A percentile compares a stretch with the other conserved stretches of the same genome.
Evolutionary conservation across 2,888 invertebrate genomes (phyloP).

Genomic region (Trissoscelio sp.): DNA sequence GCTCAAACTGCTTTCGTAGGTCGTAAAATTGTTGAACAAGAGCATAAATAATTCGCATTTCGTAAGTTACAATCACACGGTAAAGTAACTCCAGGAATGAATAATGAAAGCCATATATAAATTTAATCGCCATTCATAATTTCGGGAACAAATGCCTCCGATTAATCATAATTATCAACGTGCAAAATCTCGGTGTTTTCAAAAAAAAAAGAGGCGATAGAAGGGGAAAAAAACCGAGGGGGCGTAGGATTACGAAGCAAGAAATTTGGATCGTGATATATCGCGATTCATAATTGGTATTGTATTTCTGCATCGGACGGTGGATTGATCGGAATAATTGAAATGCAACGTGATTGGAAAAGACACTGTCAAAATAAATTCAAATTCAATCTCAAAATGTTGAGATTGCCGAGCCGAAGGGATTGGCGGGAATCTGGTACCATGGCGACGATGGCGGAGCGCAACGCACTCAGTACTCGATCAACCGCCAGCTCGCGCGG

Average conservation of each 20-base stretch:
- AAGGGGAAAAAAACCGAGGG: not conserved
- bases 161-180: conserved; percentile 35
- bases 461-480: conserved; percentile 66
- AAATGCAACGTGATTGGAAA: conserved; percentile 26
- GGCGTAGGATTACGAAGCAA: conserved; percentile 24
- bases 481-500: conserved; percentile 66
- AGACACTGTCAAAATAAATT: conserved; percentile 44
- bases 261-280: conserved; percentile 6
- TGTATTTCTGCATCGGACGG: conserved; percentile 15
- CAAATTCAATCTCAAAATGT: conserved; percentile 48
- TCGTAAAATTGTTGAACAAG: conserved; percentile 9
- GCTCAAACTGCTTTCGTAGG: not conserved
- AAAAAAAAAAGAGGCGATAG: not conserved
- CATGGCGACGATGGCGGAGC: conserved; percentile 57
- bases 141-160: conserved; percentile 31
- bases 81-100: conserved; percentile 21
- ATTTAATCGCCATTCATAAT: conserved; percentile 48
- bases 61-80: conserved; percentile 8
- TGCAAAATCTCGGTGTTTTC: not conserved
- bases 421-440: conserved; percentile 54
- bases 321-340: not conserved
- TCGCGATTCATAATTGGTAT: conserved; percentile 17
- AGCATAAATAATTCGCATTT: conserved; percentile 15
- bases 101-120: conserved; percentile 48
- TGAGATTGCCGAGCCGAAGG: conserved; percentile 29